Conservation (phyloP, 2,797 vertebrate genomes). For the Aselliscus stoliczkanus region DNA sequence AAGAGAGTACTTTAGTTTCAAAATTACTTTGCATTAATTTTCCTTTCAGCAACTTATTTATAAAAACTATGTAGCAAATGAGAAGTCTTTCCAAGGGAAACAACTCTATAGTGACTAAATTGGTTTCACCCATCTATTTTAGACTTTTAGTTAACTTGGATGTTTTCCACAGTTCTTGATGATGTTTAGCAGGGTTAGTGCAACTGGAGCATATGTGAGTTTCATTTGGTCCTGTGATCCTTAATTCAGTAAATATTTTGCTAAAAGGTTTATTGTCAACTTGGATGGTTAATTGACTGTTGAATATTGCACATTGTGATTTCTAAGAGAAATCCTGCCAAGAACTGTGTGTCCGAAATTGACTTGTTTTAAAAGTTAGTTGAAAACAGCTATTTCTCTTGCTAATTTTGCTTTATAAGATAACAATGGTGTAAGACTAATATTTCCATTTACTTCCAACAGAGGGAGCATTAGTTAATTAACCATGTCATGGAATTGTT, state of each 20-base stretch:
- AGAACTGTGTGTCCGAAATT: conserved; percentile 3
- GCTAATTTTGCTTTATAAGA: conserved; percentile 39
- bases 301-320: not conserved
- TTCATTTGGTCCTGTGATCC: conserved; percentile 27
- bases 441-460: conserved; percentile 50
- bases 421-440: not conserved
- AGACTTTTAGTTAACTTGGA: conserved; percentile 40
- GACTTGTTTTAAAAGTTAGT: conserved; percentile 43
- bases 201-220: conserved; percentile 37
- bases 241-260: conserved; percentile 51
- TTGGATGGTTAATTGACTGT: conserved; percentile 41
- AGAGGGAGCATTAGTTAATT: conserved; percentile 68
- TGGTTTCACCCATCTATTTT: conserved; percentile 54
- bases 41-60: conserved; percentile 71
- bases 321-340: conserved; percentile 38
- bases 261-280: conserved; percentile 41
- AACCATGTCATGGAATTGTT: conserved; percentile 23
- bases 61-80: conserved; percentile 70
- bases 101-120: conserved; percentile 68
- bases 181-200: conserved; percentile 36
- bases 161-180: conserved; percentile 54
- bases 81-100: conserved; percentile 75
- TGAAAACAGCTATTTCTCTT: not conserved
- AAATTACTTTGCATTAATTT: conserved; percentile 74
- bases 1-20: conserved; percentile 71